Conservation (phyloP, 2,888 invertebrate species). For the Latrodectus elegans region DNA sequence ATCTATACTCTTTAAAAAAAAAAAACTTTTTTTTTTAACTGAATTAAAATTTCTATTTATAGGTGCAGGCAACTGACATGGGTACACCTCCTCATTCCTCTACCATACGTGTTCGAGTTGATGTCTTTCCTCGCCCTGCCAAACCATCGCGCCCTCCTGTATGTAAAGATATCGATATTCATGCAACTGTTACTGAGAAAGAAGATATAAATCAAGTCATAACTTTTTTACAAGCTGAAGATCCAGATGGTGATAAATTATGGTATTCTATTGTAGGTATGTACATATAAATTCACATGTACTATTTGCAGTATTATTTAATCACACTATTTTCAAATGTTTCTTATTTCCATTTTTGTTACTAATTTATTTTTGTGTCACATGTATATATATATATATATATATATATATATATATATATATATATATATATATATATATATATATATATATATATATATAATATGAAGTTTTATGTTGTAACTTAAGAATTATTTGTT, state of each 20-base stretch:
- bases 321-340: neutral
- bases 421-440: too few species aligned
- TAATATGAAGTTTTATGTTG: too few species aligned
- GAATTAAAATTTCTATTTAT: too few species aligned
- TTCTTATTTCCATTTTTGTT: neutral
- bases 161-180: slow-evolving; percentile 78
- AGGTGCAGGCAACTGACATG: too few species aligned
- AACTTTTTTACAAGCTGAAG: slow-evolving; percentile 87
- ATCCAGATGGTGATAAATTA: slow-evolving; percentile 88
- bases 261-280: slow-evolving; percentile 89
- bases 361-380: neutral
- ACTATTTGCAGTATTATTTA: neutral
- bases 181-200: slow-evolving; percentile 74
- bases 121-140: slow-evolving; percentile 76
- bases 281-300: slow-evolving; percentile 45
- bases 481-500: too few species aligned
- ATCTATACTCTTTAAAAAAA: too few species aligned
- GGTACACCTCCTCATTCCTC: slow-evolving; percentile 76
- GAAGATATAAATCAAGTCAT: slow-evolving; percentile 91
- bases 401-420: too few species aligned
- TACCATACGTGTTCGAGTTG: slow-evolving; percentile 84
- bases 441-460: too few species aligned
- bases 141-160: slow-evolving; percentile 80
- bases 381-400: too few species aligned
- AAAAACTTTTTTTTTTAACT: too few species aligned